Conservation (phyloP, 2,888 invertebrate genomes). For the Gari tellinella region DNA sequence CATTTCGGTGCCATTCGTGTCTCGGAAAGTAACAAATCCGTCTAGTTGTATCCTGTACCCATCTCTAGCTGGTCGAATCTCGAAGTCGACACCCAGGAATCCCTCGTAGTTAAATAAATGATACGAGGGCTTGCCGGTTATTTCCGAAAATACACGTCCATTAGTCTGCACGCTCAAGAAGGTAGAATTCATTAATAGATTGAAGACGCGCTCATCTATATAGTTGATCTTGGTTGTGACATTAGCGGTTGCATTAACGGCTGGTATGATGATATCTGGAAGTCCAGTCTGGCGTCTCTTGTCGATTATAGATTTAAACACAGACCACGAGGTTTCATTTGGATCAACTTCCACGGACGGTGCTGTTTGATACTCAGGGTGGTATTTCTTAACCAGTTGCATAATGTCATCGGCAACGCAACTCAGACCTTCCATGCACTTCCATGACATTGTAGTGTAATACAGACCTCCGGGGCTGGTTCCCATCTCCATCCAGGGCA, state of each 20-base stretch:
- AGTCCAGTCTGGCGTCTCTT: constrained; percentile 45
- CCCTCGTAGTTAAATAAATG: constrained; percentile 48
- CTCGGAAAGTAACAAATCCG: constrained; percentile 24
- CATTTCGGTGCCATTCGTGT: constrained; percentile 30
- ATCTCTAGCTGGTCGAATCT: constrained; percentile 14
- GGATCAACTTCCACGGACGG: constrained; percentile 55
- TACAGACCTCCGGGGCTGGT: constrained; percentile 52
- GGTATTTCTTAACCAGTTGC: constrained; percentile 46
- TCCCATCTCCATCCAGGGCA: constrained; percentile 68
- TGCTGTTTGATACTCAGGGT: constrained; percentile 50
- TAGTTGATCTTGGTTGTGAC: constrained; percentile 8
- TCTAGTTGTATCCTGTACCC: constrained; percentile 46
- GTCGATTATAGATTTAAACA: constrained; percentile 62
- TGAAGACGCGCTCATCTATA: constrained; percentile 46
- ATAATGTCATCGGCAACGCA: constrained; percentile 61
- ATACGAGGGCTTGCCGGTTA: constrained; percentile 43
- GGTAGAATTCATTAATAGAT: constrained; percentile 24
- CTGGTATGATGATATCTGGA: constrained; percentile 61
- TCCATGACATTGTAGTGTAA: constrained; percentile 57
- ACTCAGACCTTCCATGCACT: constrained; percentile 47
- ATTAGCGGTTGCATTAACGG: constrained; percentile 37
- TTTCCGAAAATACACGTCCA: constrained; percentile 57
- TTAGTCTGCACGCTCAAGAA: constrained; percentile 29
- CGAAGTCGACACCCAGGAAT: constrained; percentile 17
- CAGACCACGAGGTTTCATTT: constrained; percentile 65